Evolutionary conservation across 2,113 vertebrate species (phyloP), one percentile per base, ranked within the genome.

Genomic region (Oncorhynchus tshawytscha): DNA sequence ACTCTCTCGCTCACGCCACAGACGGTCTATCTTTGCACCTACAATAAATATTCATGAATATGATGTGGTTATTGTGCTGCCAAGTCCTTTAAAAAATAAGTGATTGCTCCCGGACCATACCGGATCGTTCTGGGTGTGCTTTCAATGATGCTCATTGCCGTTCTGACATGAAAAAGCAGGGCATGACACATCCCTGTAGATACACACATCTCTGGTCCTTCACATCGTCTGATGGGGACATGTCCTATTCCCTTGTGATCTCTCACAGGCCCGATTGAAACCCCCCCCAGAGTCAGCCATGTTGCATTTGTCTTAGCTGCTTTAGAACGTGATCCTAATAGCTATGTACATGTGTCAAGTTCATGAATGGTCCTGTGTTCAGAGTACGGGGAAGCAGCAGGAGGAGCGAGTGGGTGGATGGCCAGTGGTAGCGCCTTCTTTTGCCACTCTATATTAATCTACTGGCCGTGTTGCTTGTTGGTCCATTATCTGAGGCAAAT

Each of bases 341-440:
- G 62, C 59, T 79, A 69, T 39, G 39, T 72, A 80, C 76, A 72
- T 82, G 70, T 81, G 82, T 82, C 80, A 81, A 27, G 72, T 82
- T 84, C 81, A 81, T 84, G 70, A 76, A 81, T 57, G 71, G 39
- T 51, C 20, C 66, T 72, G 22, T 27, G 22, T 69, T 73, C 25
- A 31, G 20, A 54, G 34, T 49, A 45, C 29, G 59, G 67, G 27
- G 24, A 24, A 25, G 24, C 22, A 13, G 62, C 22, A 24, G 64
- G 73, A 27, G 45, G 8, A 25, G 67, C 7, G 72, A 4, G 64
- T n/a, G 64, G 22, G 64, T 13, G 12, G 64, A 20, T 27, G 51
- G 51, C 51, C 51, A 54, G 51, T 54, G 16, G 16, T 54, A 18
- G 51, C 51, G 12, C 51, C 51, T 54, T 15, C 51, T 54, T 54